Base-by-base conservation (phyloP, 2,797 vertebrate genomes). In the Cossypha niveicapilla region DNA sequence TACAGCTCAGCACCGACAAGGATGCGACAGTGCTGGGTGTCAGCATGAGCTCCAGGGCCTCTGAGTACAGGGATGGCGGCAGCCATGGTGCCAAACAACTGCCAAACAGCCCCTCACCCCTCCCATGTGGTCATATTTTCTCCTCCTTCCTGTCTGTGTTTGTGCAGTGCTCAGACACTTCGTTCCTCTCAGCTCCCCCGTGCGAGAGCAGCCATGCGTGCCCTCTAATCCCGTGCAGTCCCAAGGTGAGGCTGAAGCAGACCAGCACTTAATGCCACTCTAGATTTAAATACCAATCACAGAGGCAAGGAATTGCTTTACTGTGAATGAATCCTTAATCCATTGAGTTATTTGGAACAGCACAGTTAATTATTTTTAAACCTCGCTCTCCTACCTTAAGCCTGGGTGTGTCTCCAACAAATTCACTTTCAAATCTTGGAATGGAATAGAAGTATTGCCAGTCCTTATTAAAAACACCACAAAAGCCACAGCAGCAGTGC, bases 331-430 rank as follows among this genome's bases (percentile, higher is more conserved):
- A 51, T 78, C 67, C 86, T 92, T 73, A 58, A 91, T 84, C 72
- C 92, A 35, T 32, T 3, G 12, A 91, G 56, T 58, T 63, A 48
- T 57, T 83, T 94, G 61, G 82, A 83, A 37, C 30, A 72, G 60
- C 24, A 11, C 6, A 45, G 45, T 66, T 92, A 90, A 93, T 93
- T 93, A 92, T 83, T 93, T 94, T 87, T 88, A 95, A 94, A 86
- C 76, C 47, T n/a, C 11, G 2, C 51, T 77, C 39, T 85, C 53
- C 74, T 75, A 44, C 51, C 77, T 88, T 62, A 48, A 86, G 44
- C 15, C 54, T 66, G 93, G 35, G 86, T 92, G 72, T 83, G 58
- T 90, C 47, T 91, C 47, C 44, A 82, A 75, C 44, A 88, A 93
- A 94, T 87, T 91, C 41, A 70, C 50, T 93, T 87, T 81, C 3